Evolutionary conservation across 2,113 vertebrate genomes (phyloP), one percentile per base, ranked within the genome.

Genomic region (Vulpes vulpes): DNA sequence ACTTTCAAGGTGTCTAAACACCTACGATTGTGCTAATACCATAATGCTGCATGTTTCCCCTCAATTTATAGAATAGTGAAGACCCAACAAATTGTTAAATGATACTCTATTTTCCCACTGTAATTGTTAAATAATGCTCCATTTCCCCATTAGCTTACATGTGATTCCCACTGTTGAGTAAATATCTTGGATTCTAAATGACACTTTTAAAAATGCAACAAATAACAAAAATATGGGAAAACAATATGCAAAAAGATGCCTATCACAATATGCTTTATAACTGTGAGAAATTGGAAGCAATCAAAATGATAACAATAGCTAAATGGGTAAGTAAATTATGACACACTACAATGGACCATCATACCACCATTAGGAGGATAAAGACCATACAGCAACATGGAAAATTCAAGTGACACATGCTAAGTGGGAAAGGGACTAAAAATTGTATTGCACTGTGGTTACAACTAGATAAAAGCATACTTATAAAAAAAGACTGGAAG

Each of bases 271-370:
- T 55, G 80, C 90, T 83, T 97, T 96, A 57, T 67, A 97, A 96
- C 57, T 38, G 25, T 90, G 55, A 65, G 51, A 95, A 88, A 91
- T 8, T 84, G 59, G 55, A 95, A 85, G 71, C 96, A 96, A 92
- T 84, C 59, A 76, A 96, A 87, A 96, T 32, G 80, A 79, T 88
- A 84, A 93, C 78, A 84, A 93, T 49, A 94, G 96, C 85, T 64
- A 96, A 93, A 95, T 51, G 55, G 84, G 94, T 96, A 90, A 92
- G 43, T 65, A 87, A 95, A 94, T 83, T 55, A 67, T 91, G 71
- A 84, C 43, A 80, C 35, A 86, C 20, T 92, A 62, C 82, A 76
- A 95, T 53, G 87, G 86, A 7, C 62, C 80, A 89, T 92, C 53
- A 38, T 1, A 23, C 43, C 67, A 55, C 49, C 65, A 87, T 93